These are phyloP conservation scores for Abramis brama DNA, from an alignment of 2,113 vertebrate genomes.

Conservation along the genomic window DNA sequence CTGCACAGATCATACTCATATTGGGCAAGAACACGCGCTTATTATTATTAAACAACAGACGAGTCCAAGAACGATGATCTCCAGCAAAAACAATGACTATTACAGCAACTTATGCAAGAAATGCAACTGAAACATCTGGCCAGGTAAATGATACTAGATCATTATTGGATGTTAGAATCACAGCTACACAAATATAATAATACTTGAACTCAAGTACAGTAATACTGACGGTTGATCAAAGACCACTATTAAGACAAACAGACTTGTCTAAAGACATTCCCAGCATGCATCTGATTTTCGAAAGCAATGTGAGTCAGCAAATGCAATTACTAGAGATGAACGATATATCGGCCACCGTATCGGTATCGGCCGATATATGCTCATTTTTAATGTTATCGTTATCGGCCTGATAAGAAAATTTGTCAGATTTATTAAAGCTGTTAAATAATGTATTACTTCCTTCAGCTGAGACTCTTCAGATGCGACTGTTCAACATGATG, in stretches of 20 bases:
- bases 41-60: neutral
- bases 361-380: too few species aligned
- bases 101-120: neutral
- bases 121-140: neutral
- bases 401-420: too few species aligned
- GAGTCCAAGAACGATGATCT: neutral
- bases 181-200: neutral
- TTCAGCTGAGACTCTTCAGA: too few species aligned
- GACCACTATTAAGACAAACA: neutral
- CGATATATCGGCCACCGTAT: too few species aligned
- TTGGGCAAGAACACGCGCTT: neutral
- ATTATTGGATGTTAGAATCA: neutral
- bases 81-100: neutral
- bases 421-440: too few species aligned
- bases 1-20: neutral
- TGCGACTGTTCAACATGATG: too few species aligned
- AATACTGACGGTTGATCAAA: neutral
- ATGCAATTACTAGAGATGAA: neutral
- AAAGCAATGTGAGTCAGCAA: neutral
- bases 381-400: too few species aligned
- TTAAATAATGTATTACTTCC: too few species aligned
- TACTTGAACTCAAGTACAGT: too few species aligned
- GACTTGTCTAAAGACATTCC: neutral
- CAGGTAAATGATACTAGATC: neutral
- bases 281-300: neutral